A percentile compares a stretch with the other conserved stretches of the same genome.
Evolutionary conservation across 92 coral and sea anemone genomes (phyloP).

Genomic region (Blastomussa wellsi): DNA sequence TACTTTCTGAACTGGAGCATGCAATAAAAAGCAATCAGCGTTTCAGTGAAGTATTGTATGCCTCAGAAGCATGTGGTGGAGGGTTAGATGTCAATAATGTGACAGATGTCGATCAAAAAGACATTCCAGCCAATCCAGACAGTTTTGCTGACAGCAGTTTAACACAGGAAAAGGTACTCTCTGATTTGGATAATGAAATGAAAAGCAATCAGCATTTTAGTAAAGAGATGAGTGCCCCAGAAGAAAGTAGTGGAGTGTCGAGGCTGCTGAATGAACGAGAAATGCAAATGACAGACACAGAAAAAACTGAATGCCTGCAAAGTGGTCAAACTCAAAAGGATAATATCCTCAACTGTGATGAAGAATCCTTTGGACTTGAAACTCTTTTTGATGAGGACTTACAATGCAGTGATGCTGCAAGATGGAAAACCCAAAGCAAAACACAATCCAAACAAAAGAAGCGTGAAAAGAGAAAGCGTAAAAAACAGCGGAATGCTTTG

Average conservation of each 20-base stretch:
- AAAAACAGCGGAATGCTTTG: conserved; percentile 18
- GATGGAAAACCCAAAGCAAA: neutral
- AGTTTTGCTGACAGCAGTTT: neutral
- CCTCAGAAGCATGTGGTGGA: neutral
- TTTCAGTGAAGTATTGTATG: neutral
- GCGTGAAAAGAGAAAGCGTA: conserved; percentile 36
- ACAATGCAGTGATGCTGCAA: conserved; percentile 21
- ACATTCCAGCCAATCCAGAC: neutral
- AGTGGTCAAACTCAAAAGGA: neutral
- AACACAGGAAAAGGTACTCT: neutral
- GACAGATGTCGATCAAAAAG: conserved; percentile 17
- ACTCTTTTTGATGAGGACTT: conserved; percentile 53
- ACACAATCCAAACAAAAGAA: conserved; percentile 29
- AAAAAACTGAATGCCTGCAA: neutral
- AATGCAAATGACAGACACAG: neutral
- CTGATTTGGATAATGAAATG: neutral
- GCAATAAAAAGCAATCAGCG: neutral
- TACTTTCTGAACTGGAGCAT: neutral
- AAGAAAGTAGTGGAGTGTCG: neutral
- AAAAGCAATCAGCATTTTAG: neutral
- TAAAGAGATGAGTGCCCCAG: neutral
- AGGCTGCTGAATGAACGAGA: neutral
- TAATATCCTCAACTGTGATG: conserved; percentile 20
- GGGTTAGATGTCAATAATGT: too few relatives aligned
- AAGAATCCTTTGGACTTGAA: conserved; percentile 54